Base-by-base conservation (phyloP, 2,888 invertebrate genomes). In the Chydorus sphaericus region DNA sequence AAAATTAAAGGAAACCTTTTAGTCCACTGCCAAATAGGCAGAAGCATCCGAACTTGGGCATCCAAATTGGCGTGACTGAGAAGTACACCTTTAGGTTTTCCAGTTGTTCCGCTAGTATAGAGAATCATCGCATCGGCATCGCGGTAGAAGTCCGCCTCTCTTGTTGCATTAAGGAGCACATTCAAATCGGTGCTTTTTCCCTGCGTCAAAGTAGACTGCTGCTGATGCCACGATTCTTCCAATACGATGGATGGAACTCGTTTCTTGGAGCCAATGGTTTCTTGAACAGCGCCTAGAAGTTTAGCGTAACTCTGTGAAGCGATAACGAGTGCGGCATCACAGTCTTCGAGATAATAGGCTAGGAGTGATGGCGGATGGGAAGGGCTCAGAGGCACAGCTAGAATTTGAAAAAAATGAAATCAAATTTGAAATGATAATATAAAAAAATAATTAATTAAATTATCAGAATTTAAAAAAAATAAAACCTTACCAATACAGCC, bases 51-150 rank as follows among this genome's bases (percentile, higher is more conserved):
- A 52, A 85, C 78, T 73, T 89, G 88, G 0, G 80, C 76, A 52
- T 77, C 70, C 10, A 87, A 65, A 66, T 82, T 84, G 66, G 80
- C 81, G 67, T 82, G 82, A 0, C 83, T 82, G 65, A 88, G 73
- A 1, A 89, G 78, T 20, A 88, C 89, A 30, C 88, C 85, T 75
- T 87, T 88, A 0, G 89, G 90, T 63, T 78, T 77, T 44, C 83
- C 86, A 1, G 88, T 86, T 10, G 89, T 86, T 63, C 89, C 90
- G 66, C 89, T 89, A 0, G 91, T 91, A 67, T 91, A 92, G 38
- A 92, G 75, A 60, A 92, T 81, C 71, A 92, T 74, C 0, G 88
- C 88, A 62, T 82, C 78, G 6, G 75, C 77, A 1, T 74, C 70
- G 8, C 76, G 75, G 62, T 83, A 85, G 26, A 55, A 55, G 16